Evolutionary conservation across 2,797 vertebrate genomes (phyloP).

Genomic region (Diceros bicornis): DNA sequence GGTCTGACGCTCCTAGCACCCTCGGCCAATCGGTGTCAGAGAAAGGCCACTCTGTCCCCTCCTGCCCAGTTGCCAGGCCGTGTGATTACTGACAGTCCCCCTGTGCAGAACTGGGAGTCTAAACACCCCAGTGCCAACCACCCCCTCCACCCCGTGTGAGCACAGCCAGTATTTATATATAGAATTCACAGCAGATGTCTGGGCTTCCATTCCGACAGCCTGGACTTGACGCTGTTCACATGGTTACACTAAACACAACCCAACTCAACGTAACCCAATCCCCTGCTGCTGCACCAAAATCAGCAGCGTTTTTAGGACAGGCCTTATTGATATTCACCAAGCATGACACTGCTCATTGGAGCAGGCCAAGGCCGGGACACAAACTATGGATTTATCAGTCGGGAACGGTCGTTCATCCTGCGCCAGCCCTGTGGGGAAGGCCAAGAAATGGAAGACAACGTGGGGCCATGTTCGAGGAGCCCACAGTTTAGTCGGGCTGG

Average conservation of each 20-base stretch:
- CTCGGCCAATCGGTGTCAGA: not conserved
- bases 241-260: slow-evolving; percentile 67
- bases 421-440: fast-evolving
- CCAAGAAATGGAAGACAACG: not conserved
- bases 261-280: slow-evolving; percentile 64
- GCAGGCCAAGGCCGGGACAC: not conserved
- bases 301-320: not conserved
- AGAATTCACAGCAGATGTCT: slow-evolving; percentile 67
- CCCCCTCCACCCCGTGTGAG: slow-evolving; percentile 69
- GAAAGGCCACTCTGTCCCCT: not conserved
- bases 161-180: slow-evolving; percentile 69
- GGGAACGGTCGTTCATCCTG: not conserved
- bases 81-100: not conserved
- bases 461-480: not conserved
- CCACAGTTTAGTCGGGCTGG: not conserved
- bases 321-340: slow-evolving; percentile 48
- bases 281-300: slow-evolving; percentile 10
- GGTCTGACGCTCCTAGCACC: not conserved
- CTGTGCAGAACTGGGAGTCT: not conserved
- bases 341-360: not conserved
- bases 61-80: not conserved
- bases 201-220: slow-evolving; percentile 54
- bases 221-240: slow-evolving; percentile 75
- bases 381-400: fast-evolving
- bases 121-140: not conserved